Percentiles rank a stretch among this genome's conserved stretches.
Conservation (phyloP, 2,797 vertebrate genomes). For the Artibeus jamaicensis region DNA sequence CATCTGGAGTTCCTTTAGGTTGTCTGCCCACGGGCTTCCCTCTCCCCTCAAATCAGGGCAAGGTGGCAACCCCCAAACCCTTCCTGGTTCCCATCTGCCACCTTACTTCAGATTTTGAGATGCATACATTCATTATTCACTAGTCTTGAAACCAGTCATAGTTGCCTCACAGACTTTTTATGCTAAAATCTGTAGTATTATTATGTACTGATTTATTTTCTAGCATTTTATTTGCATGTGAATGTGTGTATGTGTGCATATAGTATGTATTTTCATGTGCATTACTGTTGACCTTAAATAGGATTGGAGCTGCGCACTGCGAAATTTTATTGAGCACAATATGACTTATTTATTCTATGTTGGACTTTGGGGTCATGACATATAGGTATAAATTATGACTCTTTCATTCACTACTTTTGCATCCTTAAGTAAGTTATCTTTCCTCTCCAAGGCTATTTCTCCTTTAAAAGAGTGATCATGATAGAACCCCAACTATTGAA, state of each 20-base stretch:
- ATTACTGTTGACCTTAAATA: neutral
- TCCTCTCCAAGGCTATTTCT: neutral
- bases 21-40: neutral
- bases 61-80: constrained; percentile 17
- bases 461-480: neutral
- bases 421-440: neutral
- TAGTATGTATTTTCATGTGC: neutral
- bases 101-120: neutral
- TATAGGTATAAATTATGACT: neutral
- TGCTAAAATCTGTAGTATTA: neutral
- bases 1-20: constrained; percentile 30
- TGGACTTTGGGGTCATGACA: neutral
- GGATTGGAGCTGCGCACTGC: neutral
- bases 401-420: neutral
- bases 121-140: neutral
- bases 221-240: neutral
- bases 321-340: neutral
- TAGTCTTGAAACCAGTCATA: neutral
- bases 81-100: constrained; percentile 21
- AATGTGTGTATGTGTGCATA: neutral
- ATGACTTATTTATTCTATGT: neutral
- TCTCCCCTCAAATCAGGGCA: constrained; percentile 11
- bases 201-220: neutral
- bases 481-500: neutral
- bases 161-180: neutral